Evolutionary conservation across 2,113 vertebrate species (phyloP).

Genomic region (Platysternon megacephalum): DNA sequence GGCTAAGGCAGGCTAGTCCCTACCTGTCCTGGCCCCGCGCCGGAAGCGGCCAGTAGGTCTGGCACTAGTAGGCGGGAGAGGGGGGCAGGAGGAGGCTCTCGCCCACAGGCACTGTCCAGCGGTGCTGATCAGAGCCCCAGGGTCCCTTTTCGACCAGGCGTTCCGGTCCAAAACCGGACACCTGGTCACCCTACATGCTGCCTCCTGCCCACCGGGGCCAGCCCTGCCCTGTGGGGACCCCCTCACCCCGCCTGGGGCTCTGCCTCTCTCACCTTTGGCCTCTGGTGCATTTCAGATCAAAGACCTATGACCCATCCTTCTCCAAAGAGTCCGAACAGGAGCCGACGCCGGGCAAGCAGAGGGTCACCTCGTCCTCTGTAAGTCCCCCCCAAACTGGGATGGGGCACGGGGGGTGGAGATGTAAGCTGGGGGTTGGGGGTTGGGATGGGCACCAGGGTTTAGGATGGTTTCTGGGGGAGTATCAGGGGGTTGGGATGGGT

Average conservation of each 20-base stretch:
- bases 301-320: conserved; percentile 34
- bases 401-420: not conserved
- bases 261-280: not conserved
- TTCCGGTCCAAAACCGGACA: too few species aligned
- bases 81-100: too few species aligned
- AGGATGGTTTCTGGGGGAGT: conserved; percentile 58
- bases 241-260: not conserved
- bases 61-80: too few species aligned
- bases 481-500: too few species aligned
- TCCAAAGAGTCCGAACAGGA: not conserved
- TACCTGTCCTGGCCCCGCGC: too few species aligned
- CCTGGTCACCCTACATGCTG: too few species aligned
- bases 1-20: too few species aligned
- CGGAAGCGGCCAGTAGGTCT: too few species aligned
- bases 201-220: not conserved
- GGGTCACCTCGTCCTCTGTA: not conserved
- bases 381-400: not conserved
- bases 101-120: too few species aligned
- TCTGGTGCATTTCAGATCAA: conserved; percentile 22
- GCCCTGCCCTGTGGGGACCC: not conserved
- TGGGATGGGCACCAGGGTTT: conserved; percentile 9
- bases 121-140: too few species aligned
- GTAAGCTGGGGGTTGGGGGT: not conserved
- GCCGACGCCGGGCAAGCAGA: fast-evolving
- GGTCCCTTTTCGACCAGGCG: too few species aligned